These are phyloP conservation scores for Clavelina lepadiformis DNA, from an alignment of 23 tunicate species.

Conservation along the genomic window DNA sequence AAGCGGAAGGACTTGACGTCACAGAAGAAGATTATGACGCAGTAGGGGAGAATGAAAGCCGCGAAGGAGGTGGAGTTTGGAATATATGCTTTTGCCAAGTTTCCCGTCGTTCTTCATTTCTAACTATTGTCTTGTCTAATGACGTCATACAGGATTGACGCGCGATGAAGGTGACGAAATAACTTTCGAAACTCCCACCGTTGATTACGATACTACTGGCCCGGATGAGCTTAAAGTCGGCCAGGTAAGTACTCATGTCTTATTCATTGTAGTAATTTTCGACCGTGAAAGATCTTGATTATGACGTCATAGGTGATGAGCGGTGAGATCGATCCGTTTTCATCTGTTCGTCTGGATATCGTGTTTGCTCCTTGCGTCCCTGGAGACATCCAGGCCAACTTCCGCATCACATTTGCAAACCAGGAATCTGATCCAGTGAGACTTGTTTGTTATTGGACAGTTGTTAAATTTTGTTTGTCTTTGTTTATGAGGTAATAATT, in stretches of 20 bases:
- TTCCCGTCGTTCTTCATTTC: no score
- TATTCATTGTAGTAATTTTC: background rate
- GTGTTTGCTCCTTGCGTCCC: constrained; percentile 87
- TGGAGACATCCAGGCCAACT: constrained; percentile 70
- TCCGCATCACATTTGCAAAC: constrained; percentile 63
- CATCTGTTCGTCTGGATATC: constrained; percentile 72
- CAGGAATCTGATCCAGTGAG: constrained; percentile 71
- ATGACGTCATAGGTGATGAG: constrained; percentile 50
- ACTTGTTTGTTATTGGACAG: no score
- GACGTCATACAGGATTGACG: no score
- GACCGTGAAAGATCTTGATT: background rate
- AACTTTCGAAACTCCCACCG: constrained; percentile 49
- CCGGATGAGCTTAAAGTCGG: constrained; percentile 92
- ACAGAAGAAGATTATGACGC: constrained; percentile 15
- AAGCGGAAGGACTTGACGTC: constrained; percentile 3
- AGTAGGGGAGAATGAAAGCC: no score
- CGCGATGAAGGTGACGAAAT: constrained; percentile 59
- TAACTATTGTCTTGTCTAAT: no score
- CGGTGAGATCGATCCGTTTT: constrained; percentile 75
- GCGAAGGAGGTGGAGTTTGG: no score
- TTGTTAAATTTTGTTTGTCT: no score
- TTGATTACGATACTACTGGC: constrained; percentile 47
- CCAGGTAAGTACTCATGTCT: constrained; percentile 40
- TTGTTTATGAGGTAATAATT: no score
- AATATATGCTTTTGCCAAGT: no score